Conservation (phyloP, 2,113 vertebrate genomes). For the Leptobrachium leishanense region DNA sequence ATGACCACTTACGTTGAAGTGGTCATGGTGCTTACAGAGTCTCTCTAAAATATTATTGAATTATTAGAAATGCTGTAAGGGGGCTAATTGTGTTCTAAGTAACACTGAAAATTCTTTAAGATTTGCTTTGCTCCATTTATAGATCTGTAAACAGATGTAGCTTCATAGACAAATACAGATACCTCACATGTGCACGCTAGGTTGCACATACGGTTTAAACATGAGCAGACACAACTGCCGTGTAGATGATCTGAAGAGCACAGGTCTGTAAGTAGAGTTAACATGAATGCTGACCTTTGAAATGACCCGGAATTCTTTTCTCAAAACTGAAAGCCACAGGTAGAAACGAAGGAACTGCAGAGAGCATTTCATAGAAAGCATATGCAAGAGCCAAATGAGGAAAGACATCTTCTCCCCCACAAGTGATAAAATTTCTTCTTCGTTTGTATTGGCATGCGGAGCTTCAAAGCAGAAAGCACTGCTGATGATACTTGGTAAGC, state of each 20-base stretch:
- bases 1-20: too few relatives aligned
- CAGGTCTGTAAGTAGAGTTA: neutral
- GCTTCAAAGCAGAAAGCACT: slow-evolving; percentile 58
- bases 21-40: too few relatives aligned
- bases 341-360: slow-evolving; percentile 39
- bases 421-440: slow-evolving; percentile 51
- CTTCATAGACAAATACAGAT: too few relatives aligned
- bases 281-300: neutral
- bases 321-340: slow-evolving; percentile 46
- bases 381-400: slow-evolving; percentile 53
- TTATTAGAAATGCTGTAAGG: too few relatives aligned
- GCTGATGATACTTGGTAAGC: slow-evolving; percentile 56
- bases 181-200: too few relatives aligned
- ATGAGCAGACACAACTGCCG: too few relatives aligned
- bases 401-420: slow-evolving; percentile 50
- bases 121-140: too few relatives aligned
- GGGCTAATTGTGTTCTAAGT: too few relatives aligned
- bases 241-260: neutral
- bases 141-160: too few relatives aligned
- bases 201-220: too few relatives aligned
- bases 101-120: too few relatives aligned
- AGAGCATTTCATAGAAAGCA: slow-evolving; percentile 46
- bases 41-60: too few relatives aligned
- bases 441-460: slow-evolving; percentile 61
- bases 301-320: slow-evolving; percentile 19